Conservation (phyloP, 2,113 vertebrate species). For the Panurus biarmicus region DNA sequence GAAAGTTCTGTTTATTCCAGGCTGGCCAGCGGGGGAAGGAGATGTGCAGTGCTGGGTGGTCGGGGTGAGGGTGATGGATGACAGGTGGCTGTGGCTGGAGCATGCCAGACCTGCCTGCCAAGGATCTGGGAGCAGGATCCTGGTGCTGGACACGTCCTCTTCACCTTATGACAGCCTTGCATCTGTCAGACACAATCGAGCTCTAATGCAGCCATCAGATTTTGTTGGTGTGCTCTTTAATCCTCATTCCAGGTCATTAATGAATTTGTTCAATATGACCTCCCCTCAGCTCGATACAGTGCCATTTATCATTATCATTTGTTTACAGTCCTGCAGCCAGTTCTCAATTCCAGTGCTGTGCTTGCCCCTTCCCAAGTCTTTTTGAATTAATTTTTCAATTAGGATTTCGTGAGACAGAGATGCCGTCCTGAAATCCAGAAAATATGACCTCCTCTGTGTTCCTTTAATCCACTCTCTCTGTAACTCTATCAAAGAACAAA, state of each 20-base stretch:
- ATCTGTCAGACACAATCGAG: not conserved
- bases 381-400: constrained; percentile 60
- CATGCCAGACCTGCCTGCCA: not conserved
- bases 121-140: not conserved
- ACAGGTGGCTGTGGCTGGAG: fast-evolving
- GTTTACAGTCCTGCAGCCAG: constrained; percentile 35
- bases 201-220: not conserved
- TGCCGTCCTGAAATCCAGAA: constrained; percentile 10
- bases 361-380: constrained; percentile 30
- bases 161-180: not conserved
- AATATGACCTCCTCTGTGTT: not conserved
- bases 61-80: fast-evolving
- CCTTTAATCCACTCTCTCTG: not conserved
- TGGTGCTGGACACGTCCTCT: not conserved
- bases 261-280: not conserved
- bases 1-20: not conserved
- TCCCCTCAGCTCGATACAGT: constrained; percentile 1
- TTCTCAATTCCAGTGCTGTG: not conserved
- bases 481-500: constrained; percentile 36
- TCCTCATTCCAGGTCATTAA: not conserved
- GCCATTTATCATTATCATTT: constrained; percentile 20
- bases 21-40: not conserved
- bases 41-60: not conserved
- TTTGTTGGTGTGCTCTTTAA: not conserved
- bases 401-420: not conserved